phyloP scores from a whole-genome alignment of 2,888 invertebrate genomes.

The Dolomedes plantarius region DNA sequence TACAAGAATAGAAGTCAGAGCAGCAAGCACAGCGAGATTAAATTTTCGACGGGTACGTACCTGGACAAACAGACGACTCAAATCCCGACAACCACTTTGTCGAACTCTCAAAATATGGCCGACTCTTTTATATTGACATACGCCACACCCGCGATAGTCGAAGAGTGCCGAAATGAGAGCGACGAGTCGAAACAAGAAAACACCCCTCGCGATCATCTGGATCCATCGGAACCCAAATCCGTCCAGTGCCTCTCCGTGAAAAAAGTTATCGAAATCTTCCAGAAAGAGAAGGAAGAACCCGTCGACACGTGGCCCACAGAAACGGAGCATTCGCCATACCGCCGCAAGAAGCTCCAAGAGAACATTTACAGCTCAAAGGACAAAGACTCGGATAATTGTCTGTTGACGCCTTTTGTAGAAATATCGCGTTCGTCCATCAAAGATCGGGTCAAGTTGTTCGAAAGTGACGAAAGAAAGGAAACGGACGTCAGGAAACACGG shows the following conservation, averaged over 20 bases:
- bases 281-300: conserved; percentile 35
- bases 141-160: not conserved
- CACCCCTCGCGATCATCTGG: no score
- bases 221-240: not conserved
- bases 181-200: no score
- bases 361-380: not conserved
- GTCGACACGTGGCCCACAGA: conserved; percentile 27
- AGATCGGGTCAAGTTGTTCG: conserved; percentile 29
- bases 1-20: not conserved
- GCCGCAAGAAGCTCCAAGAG: not conserved
- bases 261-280: conserved; percentile 34
- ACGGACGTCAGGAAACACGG: not conserved
- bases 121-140: not conserved
- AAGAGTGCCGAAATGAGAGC: not conserved
- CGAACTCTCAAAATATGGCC: not conserved
- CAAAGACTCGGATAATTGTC: not conserved
- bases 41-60: no score
- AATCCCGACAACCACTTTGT: not conserved
- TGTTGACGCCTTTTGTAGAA: not conserved
- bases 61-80: no score
- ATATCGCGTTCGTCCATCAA: conserved; percentile 8
- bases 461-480: not conserved
- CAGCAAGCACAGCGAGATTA: no score
- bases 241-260: conserved; percentile 10
- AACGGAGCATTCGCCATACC: not conserved